Evolutionary conservation across 1,140 invertebrate genomes (phyloP), one percentile per base, ranked within the genome.

Genomic region (Drosophila tristis): DNA sequence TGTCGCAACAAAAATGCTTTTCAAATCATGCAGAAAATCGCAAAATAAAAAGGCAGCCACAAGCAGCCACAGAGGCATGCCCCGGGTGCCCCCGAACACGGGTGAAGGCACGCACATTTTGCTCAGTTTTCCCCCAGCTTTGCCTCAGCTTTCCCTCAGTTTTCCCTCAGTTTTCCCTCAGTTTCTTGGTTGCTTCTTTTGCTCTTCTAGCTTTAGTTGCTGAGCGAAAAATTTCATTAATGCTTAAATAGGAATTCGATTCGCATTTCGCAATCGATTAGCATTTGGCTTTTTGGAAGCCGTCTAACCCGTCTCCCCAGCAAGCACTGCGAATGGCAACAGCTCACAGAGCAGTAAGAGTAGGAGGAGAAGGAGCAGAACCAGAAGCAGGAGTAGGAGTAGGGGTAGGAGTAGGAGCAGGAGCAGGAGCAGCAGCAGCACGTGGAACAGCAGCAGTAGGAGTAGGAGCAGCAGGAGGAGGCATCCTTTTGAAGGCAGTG

Each of bases 161-260:
- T 23, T 39, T 55, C 15, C 23, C 26, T 2, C 29, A 31, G 29
- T 31, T 9, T 31, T 31, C 8, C n/a, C 8, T 8, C 25, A 9
- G 16, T 25, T 49, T n/a, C 39, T 49, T 42, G 16, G 44, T 20
- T 11, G 39, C 20, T 26, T 42, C 16, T 68, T 53, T 25, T 62
- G 16, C 2, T 45, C 7, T 20, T 39, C 45, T 44, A 43, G 3
- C 15, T 64, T 49, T 45, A 31, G 26, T 49, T 26, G 26, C 2
- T n/a, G 16, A 9, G 29, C 35, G 23, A 43, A 59, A 56, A 76
- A 75, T 75, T 60, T 77, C 71, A 81, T 87, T 86, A 81, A 87
- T 87, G 51, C 65, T 72, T 47, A 78, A 82, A 81, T 81, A 66
- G 78, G 78, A 81, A 67, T 81, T 81, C 56, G 70, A 78, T 78